These are phyloP conservation scores for Cygnus atratus DNA, from an alignment of 2,113 vertebrate species.

Conservation along the genomic window DNA sequence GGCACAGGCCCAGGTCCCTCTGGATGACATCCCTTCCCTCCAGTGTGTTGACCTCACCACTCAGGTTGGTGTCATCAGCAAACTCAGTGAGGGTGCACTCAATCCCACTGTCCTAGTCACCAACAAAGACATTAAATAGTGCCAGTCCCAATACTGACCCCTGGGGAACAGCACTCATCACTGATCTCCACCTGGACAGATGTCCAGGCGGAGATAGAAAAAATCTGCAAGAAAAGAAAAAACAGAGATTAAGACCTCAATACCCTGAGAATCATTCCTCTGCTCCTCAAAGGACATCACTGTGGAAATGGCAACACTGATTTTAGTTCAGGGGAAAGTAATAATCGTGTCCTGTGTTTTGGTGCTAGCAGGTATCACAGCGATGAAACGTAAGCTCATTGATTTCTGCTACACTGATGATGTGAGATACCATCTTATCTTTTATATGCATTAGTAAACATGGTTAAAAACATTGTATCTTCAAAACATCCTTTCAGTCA, in stretches of 20 bases:
- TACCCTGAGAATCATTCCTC: background rate
- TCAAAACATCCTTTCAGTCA: background rate
- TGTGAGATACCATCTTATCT: constrained; percentile 14
- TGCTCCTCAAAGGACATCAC: background rate
- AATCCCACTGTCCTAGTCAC: no score
- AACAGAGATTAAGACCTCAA: background rate
- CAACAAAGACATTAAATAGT: no score
- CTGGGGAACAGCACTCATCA: no score
- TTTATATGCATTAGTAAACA: background rate
- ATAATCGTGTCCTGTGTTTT: background rate
- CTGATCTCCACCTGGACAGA: no score
- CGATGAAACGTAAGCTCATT: background rate
- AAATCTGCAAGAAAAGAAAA: background rate
- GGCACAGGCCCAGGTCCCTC: no score
- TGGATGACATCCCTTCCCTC: no score
- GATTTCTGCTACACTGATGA: background rate
- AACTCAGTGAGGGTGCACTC: no score
- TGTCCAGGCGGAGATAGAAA: background rate
- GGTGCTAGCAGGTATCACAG: background rate
- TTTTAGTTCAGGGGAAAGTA: background rate
- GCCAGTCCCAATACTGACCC: no score
- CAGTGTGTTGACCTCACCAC: no score
- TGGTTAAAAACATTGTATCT: background rate
- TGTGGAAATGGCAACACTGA: background rate
- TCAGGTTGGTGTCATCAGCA: no score